Evolutionary conservation across 2,797 vertebrate species (phyloP).

Genomic region (Eulemur albifrons): DNA sequence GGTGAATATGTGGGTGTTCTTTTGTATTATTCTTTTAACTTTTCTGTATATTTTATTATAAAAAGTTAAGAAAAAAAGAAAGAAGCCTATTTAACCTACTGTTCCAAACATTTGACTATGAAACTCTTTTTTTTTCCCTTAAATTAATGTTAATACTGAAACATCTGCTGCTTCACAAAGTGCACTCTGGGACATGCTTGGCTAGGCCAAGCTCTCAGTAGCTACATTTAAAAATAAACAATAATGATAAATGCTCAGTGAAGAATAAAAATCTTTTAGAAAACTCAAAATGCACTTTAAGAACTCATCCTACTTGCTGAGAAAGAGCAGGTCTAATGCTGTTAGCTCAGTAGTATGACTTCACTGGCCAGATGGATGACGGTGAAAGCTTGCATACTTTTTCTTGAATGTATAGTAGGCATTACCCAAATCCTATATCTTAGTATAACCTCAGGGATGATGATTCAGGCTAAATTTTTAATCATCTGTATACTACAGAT

Average conservation of each 20-base stretch:
- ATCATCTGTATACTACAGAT: not conserved
- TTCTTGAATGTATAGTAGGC: not conserved
- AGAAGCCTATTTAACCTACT: conserved; percentile 51
- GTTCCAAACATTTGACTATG: conserved; percentile 38
- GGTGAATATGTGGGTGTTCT: conserved; percentile 43
- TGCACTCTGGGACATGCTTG: not conserved
- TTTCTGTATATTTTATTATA: conserved; percentile 55
- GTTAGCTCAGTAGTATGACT: not conserved
- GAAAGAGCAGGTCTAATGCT: not conserved
- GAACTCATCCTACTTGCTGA: not conserved
- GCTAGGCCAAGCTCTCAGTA: not conserved
- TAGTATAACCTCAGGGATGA: not conserved
- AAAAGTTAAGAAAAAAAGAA: not conserved
- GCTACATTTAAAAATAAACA: conserved; percentile 5
- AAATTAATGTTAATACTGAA: not conserved
- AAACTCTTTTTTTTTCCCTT: not conserved
- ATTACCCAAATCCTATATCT: not conserved
- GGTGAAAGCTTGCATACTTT: not conserved
- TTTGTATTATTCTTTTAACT: conserved; percentile 45
- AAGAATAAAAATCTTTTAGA: not conserved
- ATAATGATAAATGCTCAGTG: not conserved
- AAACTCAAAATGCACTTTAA: not conserved
- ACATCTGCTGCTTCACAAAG: conserved; percentile 18
- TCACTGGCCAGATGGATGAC: not conserved
- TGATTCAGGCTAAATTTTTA: not conserved